phyloP scores from a whole-genome alignment of 2,888 invertebrate genomes.

The Sinhomidia bicolor region DNA sequence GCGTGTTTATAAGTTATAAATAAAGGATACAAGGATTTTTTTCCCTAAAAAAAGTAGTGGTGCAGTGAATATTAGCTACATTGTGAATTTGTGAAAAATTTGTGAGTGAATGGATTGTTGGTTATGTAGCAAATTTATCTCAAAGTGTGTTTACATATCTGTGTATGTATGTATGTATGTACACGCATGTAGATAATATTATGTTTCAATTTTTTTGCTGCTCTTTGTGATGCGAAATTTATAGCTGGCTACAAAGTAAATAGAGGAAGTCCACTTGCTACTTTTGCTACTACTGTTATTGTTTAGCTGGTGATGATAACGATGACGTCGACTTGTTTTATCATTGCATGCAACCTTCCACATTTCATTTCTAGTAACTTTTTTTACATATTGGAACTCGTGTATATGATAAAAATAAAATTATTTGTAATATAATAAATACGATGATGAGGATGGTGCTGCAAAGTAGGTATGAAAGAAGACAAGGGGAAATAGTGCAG shows the following conservation, averaged over 20 bases:
- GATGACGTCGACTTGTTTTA: constrained; percentile 35
- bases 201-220: background rate
- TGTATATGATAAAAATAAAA: too few relatives aligned
- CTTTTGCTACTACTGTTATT: background rate
- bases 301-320: background rate
- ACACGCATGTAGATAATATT: constrained; percentile 12
- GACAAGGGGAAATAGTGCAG: constrained; percentile 58
- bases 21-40: constrained; percentile 55
- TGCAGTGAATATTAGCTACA: constrained; percentile 12
- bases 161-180: background rate
- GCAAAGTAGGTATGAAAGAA: background rate
- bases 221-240: background rate
- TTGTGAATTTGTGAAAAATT: constrained; percentile 45
- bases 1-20: constrained; percentile 52
- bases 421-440: too few relatives aligned
- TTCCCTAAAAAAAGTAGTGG: constrained; percentile 28
- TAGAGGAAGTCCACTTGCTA: too few relatives aligned
- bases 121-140: constrained; percentile 5
- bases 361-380: background rate
- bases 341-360: constrained; percentile 30
- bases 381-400: too few relatives aligned
- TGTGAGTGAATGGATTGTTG: constrained; percentile 18
- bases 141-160: background rate
- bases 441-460: background rate
- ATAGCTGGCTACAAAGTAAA: too few relatives aligned